Base-by-base conservation (phyloP, 2,113 vertebrate genomes). In the Odontophorus gujanensis region DNA sequence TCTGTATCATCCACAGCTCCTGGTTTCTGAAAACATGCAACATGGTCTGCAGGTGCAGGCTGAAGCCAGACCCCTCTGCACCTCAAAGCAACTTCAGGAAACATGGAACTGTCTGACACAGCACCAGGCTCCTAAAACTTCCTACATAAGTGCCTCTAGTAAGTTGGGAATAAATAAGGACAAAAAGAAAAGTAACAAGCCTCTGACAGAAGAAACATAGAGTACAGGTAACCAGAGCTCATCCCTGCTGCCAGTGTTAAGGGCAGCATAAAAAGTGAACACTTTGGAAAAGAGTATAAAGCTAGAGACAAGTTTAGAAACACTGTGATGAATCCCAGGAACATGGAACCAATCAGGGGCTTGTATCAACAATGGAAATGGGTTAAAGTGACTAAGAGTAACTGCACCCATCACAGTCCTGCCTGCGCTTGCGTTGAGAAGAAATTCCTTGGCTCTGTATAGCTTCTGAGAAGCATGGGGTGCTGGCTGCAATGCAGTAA, bases 371-470 rank as follows among this genome's bases (percentile, higher is more conserved):
- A 87, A 53, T 13, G 24, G 12, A 69, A 40, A 90, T 74, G 58
- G 19, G 25, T 48, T 89, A 77, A 67, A 43, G 12, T 82, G 79
- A 66, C 59, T 67, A 75, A 75, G 38, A 97, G 87, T 59, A 94
- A 72, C 81, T 81, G 87, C 62, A 95, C 78, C 79, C 86, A 85
- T 51, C 91, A 90, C 76, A 87, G 55, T 67, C 91, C 81, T 78
- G 86, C 77, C 84, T 47, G n/a, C 83, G 62, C 66, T 69, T 91
- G 67, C 16, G 19, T 87, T 91, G 90, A 63, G 76, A 96, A 87
- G 36, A 91, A 96, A 93, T 84, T 95, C 92, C 96, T 96, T 96
- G 95, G 96, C 91, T 90, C 93, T 86, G 65, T 88, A 69, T 40
- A 94, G 89, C 81, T 94, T 53, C 84, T 92, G 77, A 77, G 84